Evolutionary conservation across 2,113 vertebrate genomes (phyloP), one percentile per base, ranked within the genome.

Genomic region (Catharus fuscescens): DNA sequence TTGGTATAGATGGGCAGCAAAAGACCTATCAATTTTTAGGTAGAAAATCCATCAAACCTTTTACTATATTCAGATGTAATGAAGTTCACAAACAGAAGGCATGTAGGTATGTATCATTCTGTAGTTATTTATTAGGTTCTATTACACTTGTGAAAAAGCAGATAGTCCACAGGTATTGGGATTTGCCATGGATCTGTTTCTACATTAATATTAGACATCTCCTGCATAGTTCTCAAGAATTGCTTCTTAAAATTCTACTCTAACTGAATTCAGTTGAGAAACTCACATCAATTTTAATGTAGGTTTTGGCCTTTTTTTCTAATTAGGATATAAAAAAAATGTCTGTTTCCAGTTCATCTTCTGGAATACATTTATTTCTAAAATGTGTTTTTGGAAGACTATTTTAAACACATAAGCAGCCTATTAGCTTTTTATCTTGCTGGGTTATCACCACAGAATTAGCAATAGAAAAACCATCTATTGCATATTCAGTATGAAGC

Each of bases 361-460:
- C 84, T 94, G 90, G 77, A 97, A 91, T 47, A 88, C 26, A 88
- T 95, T 90, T 93, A 73, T 65, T 91, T 89, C 90, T 38, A 59
- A 94, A 92, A 80, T 29, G 17, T 53, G 71, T 21, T 90, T 96
- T 83, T 83, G 40, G 28, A 86, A 92, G 74, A 74, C 28, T 85
- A 34, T 88, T 96, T 88, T 78, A 90, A 94, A 92, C 67, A 89
- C 56, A 67, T 70, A 67, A 56, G 9, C 34, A 90, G 34, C 29
- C 44, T 86, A 62, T 56, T 76, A 92, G 31, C 28, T 91, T 93
- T 94, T 88, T 80, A 74, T 97, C 86, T 92, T 88, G 32, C 82
- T 86, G 47, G 20, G 72, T 60, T 83, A 93, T 95, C 94, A 94
- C 56, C 56, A 88, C 60, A 94, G 76, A 92, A 95, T 94, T 96